Evolutionary conservation across 2,888 invertebrate genomes (phyloP).

Genomic region (Amblyteles armatorius): DNA sequence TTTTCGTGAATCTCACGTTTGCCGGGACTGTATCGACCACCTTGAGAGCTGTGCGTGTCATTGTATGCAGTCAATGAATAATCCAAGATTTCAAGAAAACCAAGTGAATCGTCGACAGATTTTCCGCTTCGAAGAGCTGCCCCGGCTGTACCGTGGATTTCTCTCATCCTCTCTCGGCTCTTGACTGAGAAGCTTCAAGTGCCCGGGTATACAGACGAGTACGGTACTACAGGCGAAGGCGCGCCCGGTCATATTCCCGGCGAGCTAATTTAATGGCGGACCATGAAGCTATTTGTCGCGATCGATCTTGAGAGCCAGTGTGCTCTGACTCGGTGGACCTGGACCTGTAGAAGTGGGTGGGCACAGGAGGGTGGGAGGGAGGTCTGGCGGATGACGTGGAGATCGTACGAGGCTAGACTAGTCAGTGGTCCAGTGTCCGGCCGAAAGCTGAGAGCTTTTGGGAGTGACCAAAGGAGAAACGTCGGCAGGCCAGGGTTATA

Average conservation of each 20-base stretch:
- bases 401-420: constrained; percentile 8
- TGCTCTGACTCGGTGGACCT: neutral
- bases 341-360: neutral
- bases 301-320: constrained; percentile 71
- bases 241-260: constrained; percentile 55
- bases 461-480: constrained; percentile 41
- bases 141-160: neutral
- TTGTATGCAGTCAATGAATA: constrained; percentile 28
- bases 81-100: constrained; percentile 38
- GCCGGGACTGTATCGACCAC: too few relatives aligned
- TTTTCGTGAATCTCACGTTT: too few relatives aligned
- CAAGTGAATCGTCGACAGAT: constrained; percentile 10
- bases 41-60: too few relatives aligned
- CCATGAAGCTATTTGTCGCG: constrained; percentile 66
- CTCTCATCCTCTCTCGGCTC: constrained; percentile 7
- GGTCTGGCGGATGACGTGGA: neutral
- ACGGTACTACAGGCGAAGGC: constrained; percentile 16
- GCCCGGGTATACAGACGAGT: constrained; percentile 34
- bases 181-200: constrained; percentile 30
- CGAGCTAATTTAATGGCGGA: constrained; percentile 44
- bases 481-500: constrained; percentile 15
- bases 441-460: constrained; percentile 30
- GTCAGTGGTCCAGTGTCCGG: constrained; percentile 2
- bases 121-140: neutral
- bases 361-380: neutral